Conservation (phyloP, 2,113 vertebrate species). For the Pluvialis apricaria region DNA sequence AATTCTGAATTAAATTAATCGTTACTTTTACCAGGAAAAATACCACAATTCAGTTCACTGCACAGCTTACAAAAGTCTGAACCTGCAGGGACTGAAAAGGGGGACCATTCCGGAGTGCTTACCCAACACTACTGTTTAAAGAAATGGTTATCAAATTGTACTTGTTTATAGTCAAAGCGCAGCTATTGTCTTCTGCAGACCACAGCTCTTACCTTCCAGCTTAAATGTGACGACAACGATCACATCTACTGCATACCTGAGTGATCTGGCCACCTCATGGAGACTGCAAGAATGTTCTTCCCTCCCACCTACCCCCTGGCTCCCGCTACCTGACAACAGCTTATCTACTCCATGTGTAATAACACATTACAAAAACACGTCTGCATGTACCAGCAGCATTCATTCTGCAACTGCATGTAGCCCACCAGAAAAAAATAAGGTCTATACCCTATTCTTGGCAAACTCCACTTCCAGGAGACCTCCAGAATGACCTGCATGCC, state of each 20-base stretch:
- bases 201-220: background rate
- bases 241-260: background rate
- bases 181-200: background rate
- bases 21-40: background rate
- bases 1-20: background rate
- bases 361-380: background rate
- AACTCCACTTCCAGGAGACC: background rate
- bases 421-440: background rate
- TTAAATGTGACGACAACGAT: background rate
- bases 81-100: background rate
- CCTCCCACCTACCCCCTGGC: background rate
- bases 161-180: background rate
- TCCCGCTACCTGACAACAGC: background rate
- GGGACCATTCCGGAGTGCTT: background rate
- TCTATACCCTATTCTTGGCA: background rate
- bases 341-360: background rate
- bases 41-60: background rate
- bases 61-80: background rate
- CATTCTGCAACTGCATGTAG: background rate
- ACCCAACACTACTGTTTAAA: background rate
- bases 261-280: background rate
- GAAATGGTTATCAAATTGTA: background rate
- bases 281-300: background rate
- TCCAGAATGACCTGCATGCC: background rate
- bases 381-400: background rate